Conservation (phyloP, 2,797 vertebrate species). For the Staurois parvus region DNA sequence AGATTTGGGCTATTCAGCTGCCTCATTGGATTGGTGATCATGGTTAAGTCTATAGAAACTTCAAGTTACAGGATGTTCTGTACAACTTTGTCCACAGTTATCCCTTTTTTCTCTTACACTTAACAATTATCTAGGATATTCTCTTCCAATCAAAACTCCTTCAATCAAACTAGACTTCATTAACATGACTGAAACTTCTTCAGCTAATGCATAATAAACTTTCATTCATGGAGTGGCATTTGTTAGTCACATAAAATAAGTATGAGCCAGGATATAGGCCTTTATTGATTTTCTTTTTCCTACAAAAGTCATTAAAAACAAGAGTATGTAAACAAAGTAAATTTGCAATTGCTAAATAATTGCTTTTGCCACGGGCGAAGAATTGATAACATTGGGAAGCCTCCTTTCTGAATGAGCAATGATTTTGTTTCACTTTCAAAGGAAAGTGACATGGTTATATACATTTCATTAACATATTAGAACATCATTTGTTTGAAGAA, state of each 20-base stretch:
- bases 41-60: background rate
- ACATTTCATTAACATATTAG: background rate
- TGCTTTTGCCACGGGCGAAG: conserved; percentile 11
- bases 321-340: conserved; percentile 29
- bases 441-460: background rate
- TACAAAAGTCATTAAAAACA: conserved; percentile 52
- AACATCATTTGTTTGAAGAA: conserved; percentile 19
- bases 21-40: too few species aligned
- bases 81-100: background rate
- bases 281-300: conserved; percentile 29
- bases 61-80: too few species aligned
- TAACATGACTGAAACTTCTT: background rate
- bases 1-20: background rate
- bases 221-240: background rate
- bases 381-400: background rate
- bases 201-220: background rate
- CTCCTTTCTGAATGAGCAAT: background rate
- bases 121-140: background rate
- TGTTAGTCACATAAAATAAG: background rate
- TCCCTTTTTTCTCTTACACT: background rate
- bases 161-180: background rate
- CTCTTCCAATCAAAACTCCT: background rate
- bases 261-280: background rate
- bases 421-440: background rate
- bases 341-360: conserved; percentile 27